Conservation (phyloP, 2,888 invertebrate genomes). For the Yponomeuta plumbellus region DNA sequence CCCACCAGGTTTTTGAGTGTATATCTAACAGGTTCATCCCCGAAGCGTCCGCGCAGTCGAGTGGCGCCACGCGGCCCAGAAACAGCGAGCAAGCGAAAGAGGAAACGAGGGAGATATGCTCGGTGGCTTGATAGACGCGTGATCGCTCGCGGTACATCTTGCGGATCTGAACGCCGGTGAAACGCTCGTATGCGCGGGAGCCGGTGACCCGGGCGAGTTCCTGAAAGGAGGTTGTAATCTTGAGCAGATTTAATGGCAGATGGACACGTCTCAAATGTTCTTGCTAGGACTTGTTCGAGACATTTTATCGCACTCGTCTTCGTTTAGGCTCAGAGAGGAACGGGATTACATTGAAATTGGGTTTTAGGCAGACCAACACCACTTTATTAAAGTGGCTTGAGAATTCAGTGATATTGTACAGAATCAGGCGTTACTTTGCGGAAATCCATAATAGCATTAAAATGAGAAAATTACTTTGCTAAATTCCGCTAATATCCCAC, state of each 20-base stretch:
- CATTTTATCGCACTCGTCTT: too few species aligned
- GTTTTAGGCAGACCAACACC: too few species aligned
- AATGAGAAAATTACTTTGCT: too few species aligned
- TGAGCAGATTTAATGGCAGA: background rate
- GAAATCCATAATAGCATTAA: too few species aligned
- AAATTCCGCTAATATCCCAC: too few species aligned
- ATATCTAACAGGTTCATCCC: slow-evolving; percentile 98
- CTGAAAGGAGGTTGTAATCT: slow-evolving; percentile 40
- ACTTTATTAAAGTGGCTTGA: too few species aligned
- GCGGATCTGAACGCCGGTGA: slow-evolving; percentile 95
- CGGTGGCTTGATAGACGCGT: slow-evolving; percentile 75
- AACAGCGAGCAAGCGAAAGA: slow-evolving; percentile 94
- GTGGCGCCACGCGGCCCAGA: slow-evolving; percentile 90
- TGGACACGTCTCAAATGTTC: too few species aligned
- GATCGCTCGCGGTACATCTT: slow-evolving; percentile 85
- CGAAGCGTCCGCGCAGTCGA: slow-evolving; percentile 94
- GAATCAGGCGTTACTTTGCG: too few species aligned
- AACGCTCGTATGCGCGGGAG: slow-evolving; percentile 91
- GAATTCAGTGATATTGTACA: too few species aligned
- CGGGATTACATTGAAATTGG: too few species aligned
- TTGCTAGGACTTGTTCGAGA: background rate
- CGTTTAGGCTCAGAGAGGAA: too few species aligned
- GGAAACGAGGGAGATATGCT: slow-evolving; percentile 93
- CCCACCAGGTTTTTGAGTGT: slow-evolving; percentile 84
- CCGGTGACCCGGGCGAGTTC: slow-evolving; percentile 88